A percentile compares a stretch with the other conserved stretches of the same genome.
phyloP scores from a whole-genome alignment of 2,888 invertebrate species.

The Dysmachus trigonus region DNA sequence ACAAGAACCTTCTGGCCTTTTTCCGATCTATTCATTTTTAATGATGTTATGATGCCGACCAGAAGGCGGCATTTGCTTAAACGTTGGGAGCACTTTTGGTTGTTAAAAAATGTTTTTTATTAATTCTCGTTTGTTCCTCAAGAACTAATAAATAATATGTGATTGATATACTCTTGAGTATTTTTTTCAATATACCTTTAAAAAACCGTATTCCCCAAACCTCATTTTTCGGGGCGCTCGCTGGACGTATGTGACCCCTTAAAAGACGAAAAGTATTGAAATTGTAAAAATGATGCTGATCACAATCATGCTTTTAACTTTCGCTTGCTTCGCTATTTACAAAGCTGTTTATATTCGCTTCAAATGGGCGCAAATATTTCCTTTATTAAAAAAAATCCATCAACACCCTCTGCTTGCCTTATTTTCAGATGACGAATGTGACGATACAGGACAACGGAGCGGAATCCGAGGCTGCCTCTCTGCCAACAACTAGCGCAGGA shows the following conservation, averaged over 20 bases:
- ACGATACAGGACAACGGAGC: conserved; percentile 46
- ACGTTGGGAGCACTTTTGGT: too few species aligned
- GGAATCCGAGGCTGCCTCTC: conserved; percentile 51
- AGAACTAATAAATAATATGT: too few species aligned
- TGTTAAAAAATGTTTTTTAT: too few species aligned
- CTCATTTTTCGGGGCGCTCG: neutral
- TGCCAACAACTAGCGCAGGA: conserved; percentile 46
- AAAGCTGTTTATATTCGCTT: neutral
- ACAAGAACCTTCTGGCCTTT: too few species aligned
- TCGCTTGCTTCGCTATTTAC: neutral
- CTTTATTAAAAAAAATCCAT: neutral
- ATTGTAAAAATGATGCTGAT: neutral
- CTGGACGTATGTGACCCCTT: neutral
- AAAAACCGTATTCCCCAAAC: neutral
- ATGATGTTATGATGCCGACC: too few species aligned
- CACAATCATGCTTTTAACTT: neutral
- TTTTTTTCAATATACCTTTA: too few species aligned
- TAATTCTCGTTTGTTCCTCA: too few species aligned
- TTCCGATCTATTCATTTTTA: too few species aligned
- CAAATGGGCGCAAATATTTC: neutral
- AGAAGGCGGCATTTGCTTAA: too few species aligned
- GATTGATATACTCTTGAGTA: too few species aligned
- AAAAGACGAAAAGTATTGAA: neutral
- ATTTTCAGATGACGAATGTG: conserved; percentile 50
- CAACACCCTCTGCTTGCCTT: neutral